Percentiles rank a stretch among this genome's conserved stretches.
Conservation (phyloP, 2,113 vertebrate genomes). For the Oryzias celebensis region DNA sequence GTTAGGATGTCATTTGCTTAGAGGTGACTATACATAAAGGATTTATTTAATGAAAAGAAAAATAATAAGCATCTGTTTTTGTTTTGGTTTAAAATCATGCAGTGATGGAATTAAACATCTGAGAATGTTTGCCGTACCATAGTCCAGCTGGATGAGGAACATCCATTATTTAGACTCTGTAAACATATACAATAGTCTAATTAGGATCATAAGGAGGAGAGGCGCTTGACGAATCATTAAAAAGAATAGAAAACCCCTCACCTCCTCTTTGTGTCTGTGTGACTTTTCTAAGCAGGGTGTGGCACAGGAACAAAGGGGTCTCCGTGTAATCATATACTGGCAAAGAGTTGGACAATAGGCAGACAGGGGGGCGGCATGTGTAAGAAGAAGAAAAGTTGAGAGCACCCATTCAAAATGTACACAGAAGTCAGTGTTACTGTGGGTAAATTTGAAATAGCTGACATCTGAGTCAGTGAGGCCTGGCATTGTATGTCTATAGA, state of each 20-base stretch:
- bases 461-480: conserved; percentile 65
- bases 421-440: conserved; percentile 54
- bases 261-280: conserved; percentile 52
- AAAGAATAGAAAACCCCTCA: conserved; percentile 58
- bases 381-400: conserved; percentile 63
- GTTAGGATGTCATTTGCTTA: too few relatives aligned
- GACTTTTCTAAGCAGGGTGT: conserved; percentile 62
- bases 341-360: conserved; percentile 60
- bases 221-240: conserved; percentile 28
- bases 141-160: neutral
- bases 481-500: conserved; percentile 56
- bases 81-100: conserved; percentile 1
- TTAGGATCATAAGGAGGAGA: conserved; percentile 43
- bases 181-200: conserved; percentile 58
- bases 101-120: too few relatives aligned
- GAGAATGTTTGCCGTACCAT: too few relatives aligned
- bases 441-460: conserved; percentile 61
- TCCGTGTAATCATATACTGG: conserved; percentile 69
- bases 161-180: conserved; percentile 42
- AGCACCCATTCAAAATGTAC: conserved; percentile 63
- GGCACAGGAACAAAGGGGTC: conserved; percentile 63
- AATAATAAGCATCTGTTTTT: conserved; percentile 3
- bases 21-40: neutral
- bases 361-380: conserved; percentile 58
- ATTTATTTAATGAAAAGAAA: conserved; percentile 20